Conservation (phyloP, 2,888 invertebrate genomes). For the Ptychoptera contaminata region DNA sequence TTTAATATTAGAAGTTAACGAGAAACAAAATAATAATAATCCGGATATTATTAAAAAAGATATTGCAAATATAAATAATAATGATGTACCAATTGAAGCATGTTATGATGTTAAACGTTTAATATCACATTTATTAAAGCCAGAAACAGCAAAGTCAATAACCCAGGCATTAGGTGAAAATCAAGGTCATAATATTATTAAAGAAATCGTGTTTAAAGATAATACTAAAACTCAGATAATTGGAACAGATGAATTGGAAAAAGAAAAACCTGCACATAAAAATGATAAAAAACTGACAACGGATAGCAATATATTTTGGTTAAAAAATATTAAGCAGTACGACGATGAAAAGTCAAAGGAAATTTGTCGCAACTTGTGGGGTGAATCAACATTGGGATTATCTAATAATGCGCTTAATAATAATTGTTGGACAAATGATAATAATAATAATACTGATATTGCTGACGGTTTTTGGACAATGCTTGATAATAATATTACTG, state of each 20-base stretch:
- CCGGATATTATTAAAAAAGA: constrained; percentile 1
- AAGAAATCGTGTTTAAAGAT: constrained; percentile 1
- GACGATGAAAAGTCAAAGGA: too few relatives aligned
- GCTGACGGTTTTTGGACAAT: too few relatives aligned
- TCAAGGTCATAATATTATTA: constrained; percentile 8
- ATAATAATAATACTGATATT: background rate
- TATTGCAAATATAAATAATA: background rate
- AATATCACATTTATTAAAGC: constrained; percentile 20
- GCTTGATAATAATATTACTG: constrained; percentile 5
- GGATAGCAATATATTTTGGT: too few relatives aligned
- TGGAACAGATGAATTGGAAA: too few relatives aligned
- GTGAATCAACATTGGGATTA: background rate
- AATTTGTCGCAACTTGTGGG: too few relatives aligned
- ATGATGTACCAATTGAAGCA: constrained; percentile 14
- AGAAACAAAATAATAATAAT: background rate
- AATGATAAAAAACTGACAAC: too few relatives aligned
- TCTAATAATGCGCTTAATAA: background rate
- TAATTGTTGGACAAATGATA: background rate
- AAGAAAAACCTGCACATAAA: too few relatives aligned
- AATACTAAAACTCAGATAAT: too few relatives aligned
- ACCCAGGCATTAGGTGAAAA: constrained; percentile 12
- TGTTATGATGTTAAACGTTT: constrained; percentile 20
- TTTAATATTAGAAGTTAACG: background rate
- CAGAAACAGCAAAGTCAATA: constrained; percentile 18
- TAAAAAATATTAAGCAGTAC: too few relatives aligned